Conservation (phyloP, 30 jellyfish, hydroid and myxozoan genomes). For the Aurelia coerulea region DNA sequence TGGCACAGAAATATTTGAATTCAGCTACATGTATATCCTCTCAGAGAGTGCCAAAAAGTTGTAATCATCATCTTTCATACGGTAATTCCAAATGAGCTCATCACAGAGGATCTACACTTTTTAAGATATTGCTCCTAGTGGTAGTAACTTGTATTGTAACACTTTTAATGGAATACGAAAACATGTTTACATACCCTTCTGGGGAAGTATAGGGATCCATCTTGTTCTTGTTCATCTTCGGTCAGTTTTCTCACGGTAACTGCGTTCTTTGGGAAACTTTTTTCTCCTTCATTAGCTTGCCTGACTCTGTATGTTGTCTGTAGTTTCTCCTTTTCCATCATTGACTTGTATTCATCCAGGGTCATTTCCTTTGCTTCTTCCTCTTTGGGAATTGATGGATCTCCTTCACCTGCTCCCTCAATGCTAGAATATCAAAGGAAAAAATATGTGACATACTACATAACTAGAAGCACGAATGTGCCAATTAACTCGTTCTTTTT, state of each 20-base stretch:
- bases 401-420: conserved; percentile 28
- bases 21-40: background rate
- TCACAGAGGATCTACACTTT: conserved; percentile 23
- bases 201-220: conserved; percentile 90
- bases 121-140: background rate
- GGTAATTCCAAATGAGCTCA: conserved; percentile 39
- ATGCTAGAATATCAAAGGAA: background rate
- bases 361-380: conserved; percentile 79
- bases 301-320: conserved; percentile 73
- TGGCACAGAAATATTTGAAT: too few species aligned
- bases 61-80: conserved; percentile 19
- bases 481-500: too few species aligned
- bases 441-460: too few species aligned
- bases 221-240: conserved; percentile 86
- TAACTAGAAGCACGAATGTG: too few species aligned
- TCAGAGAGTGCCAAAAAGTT: conserved; percentile 9
- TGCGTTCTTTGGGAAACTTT: conserved; percentile 60
- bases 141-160: too few species aligned
- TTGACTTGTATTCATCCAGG: conserved; percentile 80
- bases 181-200: conserved; percentile 63
- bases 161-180: too few species aligned
- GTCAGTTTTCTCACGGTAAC: conserved; percentile 72
- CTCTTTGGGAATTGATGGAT: conserved; percentile 34
- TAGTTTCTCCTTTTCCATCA: conserved; percentile 62
- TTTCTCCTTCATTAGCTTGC: conserved; percentile 95